Evolutionary conservation across 2,888 invertebrate genomes (phyloP).

Genomic region (Andrena bicolor): DNA sequence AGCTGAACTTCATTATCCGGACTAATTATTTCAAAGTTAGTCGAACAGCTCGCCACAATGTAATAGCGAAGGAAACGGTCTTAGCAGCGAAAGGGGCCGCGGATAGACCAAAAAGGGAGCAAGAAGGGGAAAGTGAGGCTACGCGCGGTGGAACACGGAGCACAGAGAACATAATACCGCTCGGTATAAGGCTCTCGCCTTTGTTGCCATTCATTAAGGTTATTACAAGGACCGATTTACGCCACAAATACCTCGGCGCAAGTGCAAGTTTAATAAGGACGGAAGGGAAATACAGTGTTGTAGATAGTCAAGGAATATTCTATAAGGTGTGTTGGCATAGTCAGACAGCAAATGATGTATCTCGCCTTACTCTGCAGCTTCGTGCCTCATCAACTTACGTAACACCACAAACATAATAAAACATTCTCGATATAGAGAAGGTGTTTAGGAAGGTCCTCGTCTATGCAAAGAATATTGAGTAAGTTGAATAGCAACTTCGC

Average conservation of each 20-base stretch:
- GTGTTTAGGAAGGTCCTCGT: no score
- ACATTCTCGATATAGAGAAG: no score
- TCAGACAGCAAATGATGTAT: no score
- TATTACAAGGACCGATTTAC: conserved; percentile 79
- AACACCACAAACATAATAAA: no score
- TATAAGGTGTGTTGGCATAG: no score
- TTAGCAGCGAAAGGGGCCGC: conserved; percentile 63
- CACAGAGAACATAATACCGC: conserved; percentile 73
- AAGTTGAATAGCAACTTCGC: background rate
- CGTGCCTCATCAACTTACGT: no score
- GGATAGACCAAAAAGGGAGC: conserved; percentile 60
- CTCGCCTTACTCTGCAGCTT: no score
- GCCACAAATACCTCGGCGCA: conserved; percentile 61
- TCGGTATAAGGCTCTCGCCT: conserved; percentile 62
- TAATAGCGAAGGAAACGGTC: conserved; percentile 80
- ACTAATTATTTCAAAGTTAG: conserved; percentile 84
- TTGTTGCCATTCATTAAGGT: conserved; percentile 78
- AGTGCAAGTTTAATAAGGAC: conserved; percentile 64
- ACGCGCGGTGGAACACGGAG: conserved; percentile 46
- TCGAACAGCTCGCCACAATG: conserved; percentile 82
- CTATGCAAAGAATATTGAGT: no score
- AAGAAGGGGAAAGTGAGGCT: conserved; percentile 52
- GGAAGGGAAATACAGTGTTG: background rate
- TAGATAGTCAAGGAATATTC: background rate
- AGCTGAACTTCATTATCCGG: conserved; percentile 81